Percentiles rank a stretch among this genome's conserved stretches.
Conservation (phyloP, 2,113 vertebrate genomes). For the Apteryx mantelli region DNA sequence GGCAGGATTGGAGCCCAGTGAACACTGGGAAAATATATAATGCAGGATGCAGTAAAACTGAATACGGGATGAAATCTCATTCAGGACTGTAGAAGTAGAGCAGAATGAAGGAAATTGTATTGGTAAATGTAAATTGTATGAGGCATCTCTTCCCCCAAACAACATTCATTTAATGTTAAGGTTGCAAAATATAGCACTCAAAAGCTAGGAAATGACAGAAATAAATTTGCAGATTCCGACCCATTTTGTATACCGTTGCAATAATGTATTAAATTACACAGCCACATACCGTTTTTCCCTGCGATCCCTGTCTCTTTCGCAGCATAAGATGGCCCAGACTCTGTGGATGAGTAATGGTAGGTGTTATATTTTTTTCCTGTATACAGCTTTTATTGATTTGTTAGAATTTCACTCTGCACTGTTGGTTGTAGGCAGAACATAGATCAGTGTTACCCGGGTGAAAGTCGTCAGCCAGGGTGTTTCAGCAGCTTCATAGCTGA, state of each 20-base stretch:
- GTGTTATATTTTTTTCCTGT: neutral
- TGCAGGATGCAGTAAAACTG: neutral
- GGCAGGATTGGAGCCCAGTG: neutral
- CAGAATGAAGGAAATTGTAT: neutral
- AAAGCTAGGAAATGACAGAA: neutral
- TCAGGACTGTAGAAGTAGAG: neutral
- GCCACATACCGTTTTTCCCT: neutral
- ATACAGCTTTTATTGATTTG: neutral
- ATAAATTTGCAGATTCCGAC: neutral
- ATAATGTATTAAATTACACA: neutral
- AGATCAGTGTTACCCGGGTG: neutral
- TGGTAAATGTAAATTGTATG: neutral
- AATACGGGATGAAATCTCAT: neutral
- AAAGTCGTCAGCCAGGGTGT: neutral
- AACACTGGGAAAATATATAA: neutral
- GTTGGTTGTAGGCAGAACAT: neutral
- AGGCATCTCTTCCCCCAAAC: neutral
- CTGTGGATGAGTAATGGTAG: neutral
- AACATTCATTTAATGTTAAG: neutral
- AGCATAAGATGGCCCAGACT: neutral
- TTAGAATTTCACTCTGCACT: neutral
- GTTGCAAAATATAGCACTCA: neutral
- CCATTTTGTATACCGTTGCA: neutral
- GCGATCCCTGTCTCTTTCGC: neutral
- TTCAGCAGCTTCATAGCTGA: neutral